Evolutionary conservation across 2,797 vertebrate genomes (phyloP).

Genomic region (Spheniscus humboldti): DNA sequence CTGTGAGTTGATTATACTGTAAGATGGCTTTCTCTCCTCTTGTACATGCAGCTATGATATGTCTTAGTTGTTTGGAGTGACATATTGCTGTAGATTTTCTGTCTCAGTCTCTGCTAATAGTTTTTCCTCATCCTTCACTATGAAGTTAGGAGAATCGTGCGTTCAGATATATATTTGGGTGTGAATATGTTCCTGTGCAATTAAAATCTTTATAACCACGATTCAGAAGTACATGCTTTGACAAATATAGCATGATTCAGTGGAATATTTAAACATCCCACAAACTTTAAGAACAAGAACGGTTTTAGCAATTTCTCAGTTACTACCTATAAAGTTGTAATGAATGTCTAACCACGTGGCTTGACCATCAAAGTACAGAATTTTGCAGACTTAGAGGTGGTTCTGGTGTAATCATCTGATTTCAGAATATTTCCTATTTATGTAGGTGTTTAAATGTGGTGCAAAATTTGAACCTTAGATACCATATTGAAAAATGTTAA

Average conservation of each 20-base stretch:
- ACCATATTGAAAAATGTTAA: not conserved
- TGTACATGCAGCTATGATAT: not conserved
- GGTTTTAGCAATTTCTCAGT: not conserved
- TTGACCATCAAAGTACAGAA: not conserved
- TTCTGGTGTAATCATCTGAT: not conserved
- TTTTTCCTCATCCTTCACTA: not conserved
- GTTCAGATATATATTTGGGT: not conserved
- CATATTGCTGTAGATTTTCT: not conserved
- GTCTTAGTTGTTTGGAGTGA: not conserved
- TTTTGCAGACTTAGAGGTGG: not conserved
- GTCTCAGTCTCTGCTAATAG: not conserved
- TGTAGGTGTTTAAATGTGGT: not conserved
- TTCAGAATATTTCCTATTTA: not conserved
- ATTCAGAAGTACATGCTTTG: not conserved
- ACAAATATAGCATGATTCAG: not conserved
- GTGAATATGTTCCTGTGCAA: not conserved
- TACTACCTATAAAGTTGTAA: not conserved
- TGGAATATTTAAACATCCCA: not conserved
- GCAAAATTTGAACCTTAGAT: not conserved
- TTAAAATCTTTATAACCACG: not conserved
- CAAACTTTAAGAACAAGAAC: not conserved
- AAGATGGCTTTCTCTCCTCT: not conserved
- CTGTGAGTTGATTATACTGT: constrained; percentile 36
- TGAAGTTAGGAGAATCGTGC: not conserved
- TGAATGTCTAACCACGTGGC: not conserved